Evolutionary conservation across 2,888 invertebrate genomes (phyloP).

Genomic region (Hypena proboscidalis): DNA sequence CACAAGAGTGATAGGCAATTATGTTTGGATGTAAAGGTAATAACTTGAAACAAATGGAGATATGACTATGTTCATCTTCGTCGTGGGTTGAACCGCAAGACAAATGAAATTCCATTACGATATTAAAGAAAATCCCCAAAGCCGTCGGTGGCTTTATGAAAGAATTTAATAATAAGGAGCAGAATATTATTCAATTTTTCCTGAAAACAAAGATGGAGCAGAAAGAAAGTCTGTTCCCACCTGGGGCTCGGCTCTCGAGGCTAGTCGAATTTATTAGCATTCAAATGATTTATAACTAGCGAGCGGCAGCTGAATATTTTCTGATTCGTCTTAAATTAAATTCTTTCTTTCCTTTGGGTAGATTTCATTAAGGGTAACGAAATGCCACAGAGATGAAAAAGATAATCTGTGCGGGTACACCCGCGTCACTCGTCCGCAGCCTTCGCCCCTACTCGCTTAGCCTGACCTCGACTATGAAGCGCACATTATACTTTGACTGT

Average conservation of each 20-base stretch:
- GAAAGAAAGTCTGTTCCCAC: slow-evolving; percentile 79
- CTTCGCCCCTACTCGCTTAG: not conserved
- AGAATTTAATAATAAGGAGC: slow-evolving; percentile 81
- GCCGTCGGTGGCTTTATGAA: slow-evolving; percentile 75
- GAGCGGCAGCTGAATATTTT: slow-evolving; percentile 83
- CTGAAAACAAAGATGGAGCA: slow-evolving; percentile 78
- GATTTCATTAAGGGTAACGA: slow-evolving; percentile 82
- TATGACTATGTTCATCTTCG: slow-evolving; percentile 54
- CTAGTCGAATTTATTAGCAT: slow-evolving; percentile 85
- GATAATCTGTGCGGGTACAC: slow-evolving; percentile 64
- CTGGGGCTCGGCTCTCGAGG: slow-evolving; percentile 74
- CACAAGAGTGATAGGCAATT: slow-evolving; percentile 43
- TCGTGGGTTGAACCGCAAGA: slow-evolving; percentile 60
- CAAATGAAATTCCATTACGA: slow-evolving; percentile 79
- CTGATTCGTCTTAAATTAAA: slow-evolving; percentile 85
- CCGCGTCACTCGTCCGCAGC: slow-evolving; percentile 11
- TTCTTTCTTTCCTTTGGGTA: slow-evolving; percentile 83
- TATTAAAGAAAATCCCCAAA: slow-evolving; percentile 79
- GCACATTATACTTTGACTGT: slow-evolving; percentile 21
- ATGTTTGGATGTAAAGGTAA: slow-evolving; percentile 38
- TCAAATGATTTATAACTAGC: slow-evolving; percentile 85
- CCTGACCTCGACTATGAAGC: slow-evolving; percentile 6
- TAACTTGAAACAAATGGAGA: slow-evolving; percentile 45
- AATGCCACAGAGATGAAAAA: slow-evolving; percentile 78
- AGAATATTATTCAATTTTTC: slow-evolving; percentile 80